phyloP scores from a whole-genome alignment of 2,113 vertebrate genomes.

The Eclectus roratus region DNA sequence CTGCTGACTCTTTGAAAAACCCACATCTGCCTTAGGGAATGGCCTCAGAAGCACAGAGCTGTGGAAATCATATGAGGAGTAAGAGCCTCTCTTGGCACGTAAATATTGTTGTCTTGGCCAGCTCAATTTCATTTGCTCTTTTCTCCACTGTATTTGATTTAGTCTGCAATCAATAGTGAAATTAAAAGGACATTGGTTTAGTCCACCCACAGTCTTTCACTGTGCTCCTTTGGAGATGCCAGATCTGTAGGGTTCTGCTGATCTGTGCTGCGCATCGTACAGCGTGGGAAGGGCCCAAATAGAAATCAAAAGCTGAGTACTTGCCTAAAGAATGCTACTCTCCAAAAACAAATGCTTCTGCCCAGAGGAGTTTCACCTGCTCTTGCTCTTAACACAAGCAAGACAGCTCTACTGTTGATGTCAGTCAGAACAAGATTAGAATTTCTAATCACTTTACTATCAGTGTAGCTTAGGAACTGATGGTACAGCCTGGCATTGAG shows the following conservation, averaged over 20 bases:
- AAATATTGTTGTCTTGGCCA: background rate
- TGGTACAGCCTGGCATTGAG: background rate
- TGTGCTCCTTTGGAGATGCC: background rate
- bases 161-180: background rate
- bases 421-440: background rate
- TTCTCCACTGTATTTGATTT: background rate
- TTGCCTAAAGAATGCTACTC: background rate
- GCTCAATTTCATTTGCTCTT: slow-evolving; percentile 14
- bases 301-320: background rate
- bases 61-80: background rate
- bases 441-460: background rate
- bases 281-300: background rate
- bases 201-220: slow-evolving; percentile 29
- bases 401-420: background rate
- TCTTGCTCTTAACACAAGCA: background rate
- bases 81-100: background rate
- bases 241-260: background rate
- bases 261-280: fast-evolving
- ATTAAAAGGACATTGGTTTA: slow-evolving; percentile 2
- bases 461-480: background rate
- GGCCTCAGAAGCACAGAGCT: background rate
- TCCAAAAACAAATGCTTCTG: background rate
- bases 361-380: background rate
- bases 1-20: background rate
- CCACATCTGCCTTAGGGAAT: background rate